Percentiles rank a stretch among this genome's conserved stretches.
These are phyloP conservation scores for Dendrocincla fuliginosa DNA, from an alignment of 2,797 vertebrate genomes.

Conservation along the genomic window DNA sequence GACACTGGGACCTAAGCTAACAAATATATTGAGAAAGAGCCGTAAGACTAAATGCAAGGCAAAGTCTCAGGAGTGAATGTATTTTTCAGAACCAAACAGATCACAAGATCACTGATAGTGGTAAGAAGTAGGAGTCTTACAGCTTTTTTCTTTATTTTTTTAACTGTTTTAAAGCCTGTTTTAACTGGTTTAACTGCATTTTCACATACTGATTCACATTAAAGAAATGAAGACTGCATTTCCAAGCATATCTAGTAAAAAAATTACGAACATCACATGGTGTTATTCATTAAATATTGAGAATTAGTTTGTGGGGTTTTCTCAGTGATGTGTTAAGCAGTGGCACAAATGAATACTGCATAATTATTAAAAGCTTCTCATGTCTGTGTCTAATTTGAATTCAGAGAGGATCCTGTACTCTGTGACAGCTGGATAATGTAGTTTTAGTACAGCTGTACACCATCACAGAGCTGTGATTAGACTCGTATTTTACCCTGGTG, in stretches of 20 bases:
- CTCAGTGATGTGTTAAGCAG: background rate
- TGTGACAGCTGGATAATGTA: background rate
- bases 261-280: background rate
- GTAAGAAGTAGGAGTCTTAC: background rate
- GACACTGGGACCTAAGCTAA: background rate
- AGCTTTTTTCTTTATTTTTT: background rate
- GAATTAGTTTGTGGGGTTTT: background rate
- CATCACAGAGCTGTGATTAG: background rate
- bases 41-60: background rate
- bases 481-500: background rate
- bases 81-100: background rate
- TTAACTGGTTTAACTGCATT: conserved; percentile 31
- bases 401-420: background rate
- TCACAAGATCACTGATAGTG: background rate
- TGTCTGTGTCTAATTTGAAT: background rate
- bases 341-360: conserved; percentile 4
- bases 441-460: conserved; percentile 1
- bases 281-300: conserved; percentile 21
- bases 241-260: conserved; percentile 19
- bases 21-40: background rate
- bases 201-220: background rate
- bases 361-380: background rate
- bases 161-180: background rate
- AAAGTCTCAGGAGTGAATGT: background rate
- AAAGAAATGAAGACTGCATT: conserved; percentile 17